A percentile compares a stretch with the other conserved stretches of the same genome.
phyloP scores from a whole-genome alignment of 2,113 vertebrate species.

The Ochotona curzoniae region DNA sequence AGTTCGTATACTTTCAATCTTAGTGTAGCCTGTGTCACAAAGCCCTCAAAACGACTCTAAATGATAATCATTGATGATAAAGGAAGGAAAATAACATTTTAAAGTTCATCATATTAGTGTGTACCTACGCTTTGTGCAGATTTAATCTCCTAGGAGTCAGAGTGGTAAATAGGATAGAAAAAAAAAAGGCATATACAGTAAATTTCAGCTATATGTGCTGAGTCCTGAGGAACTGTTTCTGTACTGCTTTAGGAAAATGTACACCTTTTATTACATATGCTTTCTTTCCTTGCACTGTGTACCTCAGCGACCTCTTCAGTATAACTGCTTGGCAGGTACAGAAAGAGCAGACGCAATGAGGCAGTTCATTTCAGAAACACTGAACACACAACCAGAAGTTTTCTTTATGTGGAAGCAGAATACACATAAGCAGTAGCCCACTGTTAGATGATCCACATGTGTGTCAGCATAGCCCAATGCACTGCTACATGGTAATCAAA shows the following conservation, averaged over 20 bases:
- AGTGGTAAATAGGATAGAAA: conserved; percentile 72
- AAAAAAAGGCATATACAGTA: conserved; percentile 75
- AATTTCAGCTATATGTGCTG: conserved; percentile 71
- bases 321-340: conserved; percentile 45
- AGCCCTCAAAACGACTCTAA: conserved; percentile 74
- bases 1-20: conserved; percentile 84
- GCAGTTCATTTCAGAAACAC: conserved; percentile 56
- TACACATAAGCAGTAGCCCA: neutral
- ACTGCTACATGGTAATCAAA: conserved; percentile 41
- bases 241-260: conserved; percentile 65
- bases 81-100: conserved; percentile 76
- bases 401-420: conserved; percentile 36
- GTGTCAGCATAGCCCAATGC: neutral
- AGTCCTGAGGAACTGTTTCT: conserved; percentile 67
- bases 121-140: conserved; percentile 72
- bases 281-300: conserved; percentile 57
- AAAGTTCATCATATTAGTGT: conserved; percentile 69
- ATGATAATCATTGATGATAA: conserved; percentile 77
- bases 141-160: conserved; percentile 68
- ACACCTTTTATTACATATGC: conserved; percentile 51
- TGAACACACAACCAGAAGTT: neutral
- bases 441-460: neutral
- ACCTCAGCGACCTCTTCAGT: conserved; percentile 55
- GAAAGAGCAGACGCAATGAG: conserved; percentile 11
- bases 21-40: conserved; percentile 79